phyloP scores from a whole-genome alignment of 2,888 invertebrate genomes.

The Megastigmus dorsalis region DNA sequence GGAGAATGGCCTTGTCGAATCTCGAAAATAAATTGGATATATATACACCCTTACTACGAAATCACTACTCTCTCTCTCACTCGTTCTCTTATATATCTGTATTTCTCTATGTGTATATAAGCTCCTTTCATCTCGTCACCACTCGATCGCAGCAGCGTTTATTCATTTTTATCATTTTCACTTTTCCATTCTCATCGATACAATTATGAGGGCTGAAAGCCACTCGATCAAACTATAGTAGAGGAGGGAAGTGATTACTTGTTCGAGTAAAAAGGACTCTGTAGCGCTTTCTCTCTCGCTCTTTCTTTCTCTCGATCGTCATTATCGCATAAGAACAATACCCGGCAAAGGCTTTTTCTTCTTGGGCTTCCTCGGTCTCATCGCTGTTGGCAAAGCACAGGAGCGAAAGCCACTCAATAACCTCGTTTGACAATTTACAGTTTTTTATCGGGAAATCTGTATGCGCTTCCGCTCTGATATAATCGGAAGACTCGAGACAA shows the following conservation, averaged over 20 bases:
- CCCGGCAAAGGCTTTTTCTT: not conserved
- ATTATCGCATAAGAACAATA: slow-evolving; percentile 32
- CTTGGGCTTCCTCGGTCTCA: too few relatives aligned
- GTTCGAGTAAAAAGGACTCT: not conserved
- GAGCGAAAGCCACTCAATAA: slow-evolving; percentile 4
- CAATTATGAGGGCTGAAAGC: slow-evolving; percentile 29
- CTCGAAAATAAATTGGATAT: slow-evolving; percentile 28
- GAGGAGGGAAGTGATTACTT: not conserved
- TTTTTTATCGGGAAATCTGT: slow-evolving; percentile 9
- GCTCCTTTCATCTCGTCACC: too few relatives aligned
- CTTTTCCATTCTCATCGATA: slow-evolving; percentile 23
- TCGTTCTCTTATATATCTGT: too few relatives aligned
- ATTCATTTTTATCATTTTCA: slow-evolving; percentile 28
- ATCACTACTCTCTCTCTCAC: too few relatives aligned
- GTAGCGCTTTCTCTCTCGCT: too few relatives aligned
- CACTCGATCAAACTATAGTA: slow-evolving; percentile 16
- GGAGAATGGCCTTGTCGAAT: slow-evolving; percentile 21
- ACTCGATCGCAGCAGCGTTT: too few relatives aligned
- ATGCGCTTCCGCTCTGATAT: not conserved
- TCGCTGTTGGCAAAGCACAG: not conserved
- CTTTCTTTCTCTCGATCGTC: not conserved
- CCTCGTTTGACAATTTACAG: slow-evolving; percentile 27
- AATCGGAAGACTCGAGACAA: not conserved
- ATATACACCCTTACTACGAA: not conserved
- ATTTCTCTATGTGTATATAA: too few relatives aligned